Conservation (phyloP, 2,888 invertebrate genomes). For the Diogma glabrata region DNA sequence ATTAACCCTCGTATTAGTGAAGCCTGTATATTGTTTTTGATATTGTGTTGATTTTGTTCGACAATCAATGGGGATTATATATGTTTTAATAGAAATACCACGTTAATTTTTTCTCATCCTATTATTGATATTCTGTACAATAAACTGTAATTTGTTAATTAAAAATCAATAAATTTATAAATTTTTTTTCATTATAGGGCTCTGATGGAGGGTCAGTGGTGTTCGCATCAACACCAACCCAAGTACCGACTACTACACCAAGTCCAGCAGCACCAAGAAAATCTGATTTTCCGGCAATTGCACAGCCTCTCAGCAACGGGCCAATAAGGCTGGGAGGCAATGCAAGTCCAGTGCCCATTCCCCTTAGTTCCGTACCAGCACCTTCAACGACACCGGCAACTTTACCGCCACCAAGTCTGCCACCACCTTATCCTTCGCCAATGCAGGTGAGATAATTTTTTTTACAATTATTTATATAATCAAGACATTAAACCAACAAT, state of each 20-base stretch:
- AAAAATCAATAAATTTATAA: too few species aligned
- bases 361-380: slow-evolving; percentile 48
- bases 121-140: too few species aligned
- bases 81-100: too few species aligned
- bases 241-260: slow-evolving; percentile 31
- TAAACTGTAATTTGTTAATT: too few species aligned
- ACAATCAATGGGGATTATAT: too few species aligned
- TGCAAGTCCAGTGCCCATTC: slow-evolving; percentile 51
- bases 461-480: background rate
- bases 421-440: slow-evolving; percentile 47
- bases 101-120: too few species aligned
- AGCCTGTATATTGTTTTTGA: too few species aligned
- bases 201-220: slow-evolving; percentile 66
- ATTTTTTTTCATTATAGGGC: slow-evolving; percentile 44
- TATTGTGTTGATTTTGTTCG: too few species aligned
- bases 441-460: slow-evolving; percentile 26
- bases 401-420: slow-evolving; percentile 51
- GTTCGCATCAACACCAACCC: slow-evolving; percentile 48
- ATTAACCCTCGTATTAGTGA: too few species aligned
- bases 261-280: slow-evolving; percentile 53
- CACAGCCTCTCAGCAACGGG: slow-evolving; percentile 41
- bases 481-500: background rate
- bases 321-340: slow-evolving; percentile 51
- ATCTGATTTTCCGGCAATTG: slow-evolving; percentile 49
- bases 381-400: slow-evolving; percentile 61